phyloP scores from a whole-genome alignment of 1,140 invertebrate genomes.

The Acyrthosiphon pisum region DNA sequence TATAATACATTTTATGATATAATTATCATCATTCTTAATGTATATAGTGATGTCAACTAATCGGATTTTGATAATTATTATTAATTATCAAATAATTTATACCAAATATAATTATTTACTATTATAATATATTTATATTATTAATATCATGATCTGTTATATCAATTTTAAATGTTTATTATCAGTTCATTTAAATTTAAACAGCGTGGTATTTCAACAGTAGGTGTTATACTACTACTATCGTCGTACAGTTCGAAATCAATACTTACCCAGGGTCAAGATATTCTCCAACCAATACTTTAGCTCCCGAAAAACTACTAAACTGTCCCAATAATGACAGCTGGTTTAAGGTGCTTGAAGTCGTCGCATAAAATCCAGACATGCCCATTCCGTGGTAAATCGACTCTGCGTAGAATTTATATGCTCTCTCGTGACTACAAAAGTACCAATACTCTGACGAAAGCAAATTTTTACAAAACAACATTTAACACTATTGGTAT shows the following conservation, averaged over 20 bases:
- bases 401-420: background rate
- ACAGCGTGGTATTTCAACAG: background rate
- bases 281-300: background rate
- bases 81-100: background rate
- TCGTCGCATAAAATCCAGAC: constrained; percentile 23
- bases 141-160: too few species aligned
- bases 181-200: background rate
- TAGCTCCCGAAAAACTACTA: background rate
- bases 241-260: background rate
- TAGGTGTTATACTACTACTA: background rate
- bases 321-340: background rate
- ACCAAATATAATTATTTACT: background rate
- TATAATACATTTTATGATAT: background rate
- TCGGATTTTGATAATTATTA: background rate
- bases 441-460: background rate
- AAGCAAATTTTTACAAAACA: background rate
- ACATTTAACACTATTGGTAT: background rate
- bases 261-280: constrained; percentile 2
- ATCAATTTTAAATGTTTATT: background rate
- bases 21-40: background rate
- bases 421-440: background rate
- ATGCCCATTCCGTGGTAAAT: background rate
- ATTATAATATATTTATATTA: too few species aligned
- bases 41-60: background rate
- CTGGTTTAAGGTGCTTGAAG: background rate